A percentile compares a stretch with the other conserved stretches of the same genome.
Evolutionary conservation across 2,113 vertebrate species (phyloP).

Genomic region (Phylloscopus trochilus): DNA sequence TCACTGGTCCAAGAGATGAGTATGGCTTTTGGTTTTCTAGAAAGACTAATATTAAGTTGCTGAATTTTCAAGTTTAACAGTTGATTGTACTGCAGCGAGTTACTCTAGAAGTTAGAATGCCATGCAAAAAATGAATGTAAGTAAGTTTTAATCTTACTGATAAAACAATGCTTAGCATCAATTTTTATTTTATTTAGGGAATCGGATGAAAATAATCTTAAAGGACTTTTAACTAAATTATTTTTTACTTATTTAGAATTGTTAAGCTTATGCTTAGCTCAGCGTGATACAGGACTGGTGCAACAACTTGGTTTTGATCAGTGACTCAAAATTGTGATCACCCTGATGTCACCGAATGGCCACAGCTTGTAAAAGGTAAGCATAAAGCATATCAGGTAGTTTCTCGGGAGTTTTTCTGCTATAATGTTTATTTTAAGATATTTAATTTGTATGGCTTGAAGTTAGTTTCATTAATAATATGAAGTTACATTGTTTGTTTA

Average conservation of each 20-base stretch:
- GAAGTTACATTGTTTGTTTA: slow-evolving; percentile 18
- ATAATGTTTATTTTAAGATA: neutral
- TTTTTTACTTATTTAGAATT: slow-evolving; percentile 76
- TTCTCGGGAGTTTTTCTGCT: neutral
- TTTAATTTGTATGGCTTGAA: neutral
- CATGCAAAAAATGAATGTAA: neutral
- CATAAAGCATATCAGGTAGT: neutral
- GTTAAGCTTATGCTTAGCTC: slow-evolving; percentile 75
- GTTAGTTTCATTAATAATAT: neutral
- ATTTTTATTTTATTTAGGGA: neutral
- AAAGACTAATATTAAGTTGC: neutral
- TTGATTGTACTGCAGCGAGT: neutral
- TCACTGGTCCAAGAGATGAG: neutral
- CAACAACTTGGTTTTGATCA: slow-evolving; percentile 74
- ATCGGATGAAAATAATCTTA: slow-evolving; percentile 24
- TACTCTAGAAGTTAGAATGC: neutral
- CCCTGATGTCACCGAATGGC: slow-evolving; percentile 84
- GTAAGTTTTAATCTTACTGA: neutral
- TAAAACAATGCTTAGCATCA: neutral
- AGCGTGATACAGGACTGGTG: slow-evolving; percentile 72
- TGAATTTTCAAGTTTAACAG: neutral
- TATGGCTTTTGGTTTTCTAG: neutral
- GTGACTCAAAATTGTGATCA: slow-evolving; percentile 80
- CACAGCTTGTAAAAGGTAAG: slow-evolving; percentile 85
- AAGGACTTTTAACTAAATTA: slow-evolving; percentile 65